Evolutionary conservation across 2,888 invertebrate genomes (phyloP).

Genomic region (Caenorhabditis japonica): DNA sequence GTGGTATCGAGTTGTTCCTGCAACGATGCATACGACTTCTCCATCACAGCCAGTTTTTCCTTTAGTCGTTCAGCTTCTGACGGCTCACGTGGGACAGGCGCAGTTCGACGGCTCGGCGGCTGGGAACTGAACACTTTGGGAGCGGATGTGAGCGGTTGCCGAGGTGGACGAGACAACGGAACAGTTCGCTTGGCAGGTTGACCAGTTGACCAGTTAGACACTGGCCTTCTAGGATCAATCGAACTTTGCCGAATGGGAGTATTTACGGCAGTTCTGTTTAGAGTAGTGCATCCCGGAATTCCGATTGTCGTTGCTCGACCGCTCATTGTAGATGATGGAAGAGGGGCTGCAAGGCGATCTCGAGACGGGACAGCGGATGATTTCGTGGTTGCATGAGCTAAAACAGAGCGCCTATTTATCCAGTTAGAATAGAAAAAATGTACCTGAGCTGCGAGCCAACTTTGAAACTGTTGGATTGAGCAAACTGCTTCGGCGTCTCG

Average conservation of each 20-base stretch:
- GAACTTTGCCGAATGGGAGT: no score
- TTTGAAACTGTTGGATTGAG: not conserved
- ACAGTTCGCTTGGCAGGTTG: not conserved
- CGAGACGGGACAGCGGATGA: no score
- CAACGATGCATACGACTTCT: not conserved
- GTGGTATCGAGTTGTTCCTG: not conserved
- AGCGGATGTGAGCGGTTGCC: not conserved
- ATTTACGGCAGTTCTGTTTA: not conserved
- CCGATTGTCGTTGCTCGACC: constrained; percentile 23
- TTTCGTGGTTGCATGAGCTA: no score
- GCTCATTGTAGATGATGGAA: not conserved
- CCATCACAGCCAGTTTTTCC: not conserved
- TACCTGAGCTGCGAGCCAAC: constrained; percentile 2
- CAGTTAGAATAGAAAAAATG: no score
- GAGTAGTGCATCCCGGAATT: not conserved
- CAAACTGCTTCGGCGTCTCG: constrained; percentile 1
- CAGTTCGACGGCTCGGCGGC: not conserved
- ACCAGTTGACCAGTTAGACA: not conserved
- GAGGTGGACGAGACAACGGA: not conserved
- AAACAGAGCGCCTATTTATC: no score
- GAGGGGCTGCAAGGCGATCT: not conserved
- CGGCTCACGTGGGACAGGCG: constrained; percentile 9
- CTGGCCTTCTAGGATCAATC: no score
- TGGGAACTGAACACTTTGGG: not conserved
- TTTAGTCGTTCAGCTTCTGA: constrained; percentile 8